These are phyloP conservation scores for Protophormia terraenovae DNA, from an alignment of 2,888 invertebrate genomes.

Conservation along the genomic window DNA sequence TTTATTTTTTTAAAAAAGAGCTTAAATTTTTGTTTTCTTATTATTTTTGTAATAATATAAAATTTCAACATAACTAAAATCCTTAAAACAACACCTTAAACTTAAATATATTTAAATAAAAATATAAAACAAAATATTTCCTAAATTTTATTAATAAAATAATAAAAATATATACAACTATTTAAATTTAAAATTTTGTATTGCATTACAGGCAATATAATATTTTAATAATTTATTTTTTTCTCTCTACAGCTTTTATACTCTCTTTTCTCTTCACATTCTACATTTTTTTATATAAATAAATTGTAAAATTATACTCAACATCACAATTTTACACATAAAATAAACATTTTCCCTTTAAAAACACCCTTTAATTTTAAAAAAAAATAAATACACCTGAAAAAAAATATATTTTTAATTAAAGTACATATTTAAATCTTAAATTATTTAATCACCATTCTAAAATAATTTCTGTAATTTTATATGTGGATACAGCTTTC, in stretches of 20 bases:
- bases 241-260: conserved; percentile 15
- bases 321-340: background rate
- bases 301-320: background rate
- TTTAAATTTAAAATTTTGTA: background rate
- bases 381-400: conserved; percentile 16
- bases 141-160: conserved; percentile 58
- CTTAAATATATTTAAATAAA: conserved; percentile 24
- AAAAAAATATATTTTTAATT: background rate
- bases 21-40: conserved; percentile 13
- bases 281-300: background rate
- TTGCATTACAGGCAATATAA: background rate
- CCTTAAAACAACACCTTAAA: conserved; percentile 66
- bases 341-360: background rate
- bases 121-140: conserved; percentile 47
- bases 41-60: no score
- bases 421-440: conserved; percentile 48
- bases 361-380: background rate
- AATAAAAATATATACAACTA: background rate
- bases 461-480: conserved; percentile 81
- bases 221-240: background rate
- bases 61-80: conserved; percentile 13
- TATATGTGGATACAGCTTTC: conserved; percentile 82
- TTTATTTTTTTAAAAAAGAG: conserved; percentile 1
- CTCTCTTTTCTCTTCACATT: background rate
- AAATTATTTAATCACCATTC: conserved; percentile 77